Percentiles rank a stretch among this genome's conserved stretches.
Evolutionary conservation across 2,797 vertebrate species (phyloP).

Genomic region (Emys orbicularis): DNA sequence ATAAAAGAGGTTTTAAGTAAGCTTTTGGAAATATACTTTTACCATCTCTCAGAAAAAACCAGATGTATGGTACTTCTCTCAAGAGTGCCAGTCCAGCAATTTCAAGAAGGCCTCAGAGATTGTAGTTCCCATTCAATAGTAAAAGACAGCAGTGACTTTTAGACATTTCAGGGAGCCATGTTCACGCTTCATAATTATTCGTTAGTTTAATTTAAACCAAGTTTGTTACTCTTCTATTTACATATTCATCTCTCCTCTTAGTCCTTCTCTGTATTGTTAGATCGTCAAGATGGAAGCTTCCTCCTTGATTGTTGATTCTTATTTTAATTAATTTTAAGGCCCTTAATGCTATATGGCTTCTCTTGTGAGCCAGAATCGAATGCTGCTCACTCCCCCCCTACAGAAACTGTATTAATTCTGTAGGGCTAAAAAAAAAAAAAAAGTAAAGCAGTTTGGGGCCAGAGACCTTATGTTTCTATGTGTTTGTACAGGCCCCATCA

Average conservation of each 20-base stretch:
- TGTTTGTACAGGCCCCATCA: fast-evolving
- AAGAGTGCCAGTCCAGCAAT: background rate
- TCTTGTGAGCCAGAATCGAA: background rate
- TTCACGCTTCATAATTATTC: background rate
- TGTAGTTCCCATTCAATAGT: background rate
- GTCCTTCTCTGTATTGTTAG: background rate
- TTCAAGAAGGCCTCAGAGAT: background rate
- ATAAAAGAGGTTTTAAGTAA: too few species aligned
- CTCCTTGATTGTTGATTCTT: background rate
- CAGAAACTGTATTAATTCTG: background rate
- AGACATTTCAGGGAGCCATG: background rate
- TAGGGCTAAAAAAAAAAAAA: background rate
- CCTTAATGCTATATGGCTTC: background rate
- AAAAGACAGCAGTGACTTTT: background rate
- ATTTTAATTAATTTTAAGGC: background rate
- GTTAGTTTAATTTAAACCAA: background rate
- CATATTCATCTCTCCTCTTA: background rate
- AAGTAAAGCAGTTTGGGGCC: background rate
- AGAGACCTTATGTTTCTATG: background rate
- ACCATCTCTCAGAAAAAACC: background rate
- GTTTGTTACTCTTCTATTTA: background rate
- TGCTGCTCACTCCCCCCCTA: background rate
- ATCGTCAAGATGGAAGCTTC: background rate
- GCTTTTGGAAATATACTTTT: background rate
- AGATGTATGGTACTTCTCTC: background rate